Evolutionary conservation across 1,140 invertebrate genomes (phyloP), one percentile per base, ranked within the genome.

Genomic region (Tachypleus tridentatus): DNA sequence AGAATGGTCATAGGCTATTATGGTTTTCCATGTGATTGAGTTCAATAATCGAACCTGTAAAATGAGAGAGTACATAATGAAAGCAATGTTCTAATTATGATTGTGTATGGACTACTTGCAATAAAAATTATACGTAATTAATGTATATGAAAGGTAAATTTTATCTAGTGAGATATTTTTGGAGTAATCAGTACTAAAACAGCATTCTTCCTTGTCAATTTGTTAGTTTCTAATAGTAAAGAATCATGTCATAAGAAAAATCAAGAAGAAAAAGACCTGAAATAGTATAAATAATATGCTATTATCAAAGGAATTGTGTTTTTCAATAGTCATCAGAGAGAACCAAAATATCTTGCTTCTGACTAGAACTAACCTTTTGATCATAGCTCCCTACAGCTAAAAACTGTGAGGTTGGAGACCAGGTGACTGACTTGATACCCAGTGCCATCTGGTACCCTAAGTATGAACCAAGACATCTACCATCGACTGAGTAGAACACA

Each of bases 321-420:
- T 57, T 61, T 63, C 57, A 66, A 66, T 48, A 9, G 51, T 6
- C 51, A 62, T 49, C 5, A 57, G 6, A 54, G 60, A 60, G 51
- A 53, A 51, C 29, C 10, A 9, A 48, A 51, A 62, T 53, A 1
- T 61, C 6, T 58, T 49, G 50, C 29, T 10, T 64, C 53, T 57
- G 57, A 65, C 9, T 65, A 51, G 11, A 52, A 3, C 3, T 56
- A 58, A 79, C 76, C 73, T 78, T 79, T 68, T 79, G 73, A 72
- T 81, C 80, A 70, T 73, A 80, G 62, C 76, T 77, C 3, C 78
- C 78, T 7, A 80, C 71, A 58, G 76, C 77, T 48, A 81, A 67
- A 63, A 80, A 77, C 71, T 81, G 79, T 61, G 77, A 73, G 8
- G 75, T 76, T 10, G 79, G 77, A 3, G 77, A 77, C 80, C 79